A percentile compares a stretch with the other conserved stretches of the same genome.
These are phyloP conservation scores for Leucophenga maculata DNA, from an alignment of 2,888 invertebrate species.

Conservation along the genomic window DNA sequence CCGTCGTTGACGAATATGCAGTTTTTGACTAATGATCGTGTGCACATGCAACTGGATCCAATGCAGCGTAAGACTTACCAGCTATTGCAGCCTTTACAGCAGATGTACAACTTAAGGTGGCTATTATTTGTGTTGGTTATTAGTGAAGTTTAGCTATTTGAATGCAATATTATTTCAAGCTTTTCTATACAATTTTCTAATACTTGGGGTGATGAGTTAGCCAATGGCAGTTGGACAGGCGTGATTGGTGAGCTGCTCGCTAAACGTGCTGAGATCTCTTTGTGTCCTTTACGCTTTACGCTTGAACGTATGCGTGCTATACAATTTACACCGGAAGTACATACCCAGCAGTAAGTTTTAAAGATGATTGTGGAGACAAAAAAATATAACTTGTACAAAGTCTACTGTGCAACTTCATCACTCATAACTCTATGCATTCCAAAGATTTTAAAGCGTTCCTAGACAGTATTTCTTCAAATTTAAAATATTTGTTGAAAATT, in stretches of 20 bases:
- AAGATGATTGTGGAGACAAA: no score
- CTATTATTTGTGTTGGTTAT: no score
- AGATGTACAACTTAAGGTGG: background rate
- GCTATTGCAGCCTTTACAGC: constrained; percentile 51
- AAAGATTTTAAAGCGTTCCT: no score
- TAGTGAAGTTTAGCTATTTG: background rate
- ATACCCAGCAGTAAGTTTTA: constrained; percentile 62
- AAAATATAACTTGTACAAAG: no score
- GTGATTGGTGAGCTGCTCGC: constrained; percentile 55
- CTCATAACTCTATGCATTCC: no score
- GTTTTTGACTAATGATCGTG: constrained; percentile 48
- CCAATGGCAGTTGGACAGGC: constrained; percentile 62
- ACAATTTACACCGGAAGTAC: constrained; percentile 55
- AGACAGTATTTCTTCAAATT: no score
- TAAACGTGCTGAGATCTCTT: constrained; percentile 49
- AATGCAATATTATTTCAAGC: constrained; percentile 40
- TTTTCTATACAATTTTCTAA: constrained; percentile 47
- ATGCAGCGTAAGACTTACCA: constrained; percentile 68
- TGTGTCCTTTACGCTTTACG: constrained; percentile 63
- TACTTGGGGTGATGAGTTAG: constrained; percentile 55
- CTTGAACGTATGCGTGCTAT: constrained; percentile 46
- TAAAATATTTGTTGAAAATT: no score
- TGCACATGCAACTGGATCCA: constrained; percentile 57
- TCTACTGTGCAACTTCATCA: no score
- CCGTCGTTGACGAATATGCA: constrained; percentile 37